phyloP scores from a whole-genome alignment of 2,888 invertebrate species.

The Athalia cordata region DNA sequence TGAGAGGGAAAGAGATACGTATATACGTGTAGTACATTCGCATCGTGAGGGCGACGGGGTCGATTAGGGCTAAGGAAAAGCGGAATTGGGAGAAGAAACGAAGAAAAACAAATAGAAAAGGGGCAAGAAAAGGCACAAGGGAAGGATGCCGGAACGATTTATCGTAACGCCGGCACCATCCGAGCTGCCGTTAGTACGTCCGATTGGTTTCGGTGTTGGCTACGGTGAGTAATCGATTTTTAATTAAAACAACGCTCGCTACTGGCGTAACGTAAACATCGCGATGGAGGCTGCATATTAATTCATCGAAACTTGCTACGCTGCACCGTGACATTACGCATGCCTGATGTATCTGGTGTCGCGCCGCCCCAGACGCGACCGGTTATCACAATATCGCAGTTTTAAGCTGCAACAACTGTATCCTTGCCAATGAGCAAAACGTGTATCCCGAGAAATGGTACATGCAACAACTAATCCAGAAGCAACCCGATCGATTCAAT shows the following conservation, averaged over 20 bases:
- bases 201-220: conserved; percentile 46
- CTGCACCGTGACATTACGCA: too few species aligned
- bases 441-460: too few species aligned
- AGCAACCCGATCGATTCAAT: too few species aligned
- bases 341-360: too few species aligned
- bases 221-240: conserved; percentile 60
- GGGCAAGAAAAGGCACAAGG: neutral
- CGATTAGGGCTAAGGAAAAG: neutral
- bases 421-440: too few species aligned
- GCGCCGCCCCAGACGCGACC: too few species aligned
- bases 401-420: too few species aligned
- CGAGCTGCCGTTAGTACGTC: conserved; percentile 46
- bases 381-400: too few species aligned
- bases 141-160: conserved; percentile 63
- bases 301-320: too few species aligned
- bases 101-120: neutral
- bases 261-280: too few species aligned
- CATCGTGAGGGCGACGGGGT: neutral
- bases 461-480: too few species aligned
- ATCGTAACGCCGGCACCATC: conserved; percentile 66
- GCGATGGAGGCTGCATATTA: too few species aligned
- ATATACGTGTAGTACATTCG: neutral
- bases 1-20: conserved; percentile 18
- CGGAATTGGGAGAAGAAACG: neutral
- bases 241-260: neutral